phyloP scores from a whole-genome alignment of 1,140 invertebrate genomes.

The Scaptomyza pallida region DNA sequence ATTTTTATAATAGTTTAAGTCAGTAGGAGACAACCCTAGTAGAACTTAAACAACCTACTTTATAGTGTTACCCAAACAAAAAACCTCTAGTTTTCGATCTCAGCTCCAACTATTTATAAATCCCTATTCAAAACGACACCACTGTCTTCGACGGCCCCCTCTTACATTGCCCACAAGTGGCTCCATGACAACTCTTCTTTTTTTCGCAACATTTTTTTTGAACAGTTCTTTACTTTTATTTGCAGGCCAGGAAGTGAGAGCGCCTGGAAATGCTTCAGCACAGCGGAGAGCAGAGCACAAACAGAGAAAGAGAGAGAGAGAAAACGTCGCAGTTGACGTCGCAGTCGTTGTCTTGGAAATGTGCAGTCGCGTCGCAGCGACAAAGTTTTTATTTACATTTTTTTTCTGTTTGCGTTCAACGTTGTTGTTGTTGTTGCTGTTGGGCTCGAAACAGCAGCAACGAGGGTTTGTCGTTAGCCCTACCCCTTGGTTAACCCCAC shows the following conservation, averaged over 20 bases:
- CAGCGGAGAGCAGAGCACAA: constrained; percentile 23
- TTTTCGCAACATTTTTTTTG: constrained; percentile 19
- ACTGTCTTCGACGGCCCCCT: neutral
- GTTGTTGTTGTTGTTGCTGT: constrained; percentile 1
- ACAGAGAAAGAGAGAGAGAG: neutral
- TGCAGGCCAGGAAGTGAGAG: constrained; percentile 29
- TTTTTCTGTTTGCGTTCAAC: constrained; percentile 2
- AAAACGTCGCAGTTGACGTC: neutral
- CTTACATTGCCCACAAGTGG: constrained; percentile 8
- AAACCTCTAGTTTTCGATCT: no score
- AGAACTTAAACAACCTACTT: no score
- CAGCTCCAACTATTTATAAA: neutral
- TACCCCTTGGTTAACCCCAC: neutral
- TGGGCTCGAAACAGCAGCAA: neutral
- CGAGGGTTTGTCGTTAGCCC: constrained; percentile 24
- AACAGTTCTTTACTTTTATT: constrained; percentile 16
- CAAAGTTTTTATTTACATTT: constrained; percentile 3
- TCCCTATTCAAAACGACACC: neutral
- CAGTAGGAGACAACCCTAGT: no score
- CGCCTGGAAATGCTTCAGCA: constrained; percentile 41
- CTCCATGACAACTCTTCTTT: constrained; percentile 74
- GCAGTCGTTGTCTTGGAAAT: constrained; percentile 42
- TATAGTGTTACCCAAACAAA: no score
- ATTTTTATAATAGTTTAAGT: no score
- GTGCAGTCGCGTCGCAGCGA: constrained; percentile 27